Evolutionary conservation across 2,888 invertebrate species (phyloP).

Genomic region (Megaustenia siamemsis): DNA sequence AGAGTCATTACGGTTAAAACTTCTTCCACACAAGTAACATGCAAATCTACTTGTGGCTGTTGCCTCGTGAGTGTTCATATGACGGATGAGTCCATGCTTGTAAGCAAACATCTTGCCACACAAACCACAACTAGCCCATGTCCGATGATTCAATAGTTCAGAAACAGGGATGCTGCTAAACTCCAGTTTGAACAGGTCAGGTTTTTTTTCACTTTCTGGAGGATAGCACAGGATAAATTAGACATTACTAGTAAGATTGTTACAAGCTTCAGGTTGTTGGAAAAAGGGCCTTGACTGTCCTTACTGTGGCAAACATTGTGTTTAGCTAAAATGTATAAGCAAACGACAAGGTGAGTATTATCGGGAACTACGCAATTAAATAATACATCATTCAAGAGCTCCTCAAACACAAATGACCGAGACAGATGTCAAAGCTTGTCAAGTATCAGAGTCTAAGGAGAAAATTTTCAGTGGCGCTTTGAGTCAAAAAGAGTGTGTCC

Average conservation of each 20-base stretch:
- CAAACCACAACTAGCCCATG: conserved; percentile 38
- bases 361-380: no score
- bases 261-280: conserved; percentile 9
- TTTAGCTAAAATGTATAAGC: background rate
- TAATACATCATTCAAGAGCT: no score
- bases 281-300: conserved; percentile 1
- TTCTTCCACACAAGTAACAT: conserved; percentile 51
- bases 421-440: background rate
- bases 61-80: conserved; percentile 50
- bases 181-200: background rate
- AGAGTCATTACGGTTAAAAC: conserved; percentile 54
- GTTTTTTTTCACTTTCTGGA: conserved; percentile 6
- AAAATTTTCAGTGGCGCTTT: background rate
- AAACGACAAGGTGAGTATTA: background rate
- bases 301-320: background rate
- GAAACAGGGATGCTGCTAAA: conserved; percentile 18
- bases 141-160: conserved; percentile 13
- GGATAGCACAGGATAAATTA: conserved; percentile 12
- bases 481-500: background rate
- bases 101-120: conserved; percentile 51
- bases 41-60: conserved; percentile 48
- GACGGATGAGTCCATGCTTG: conserved; percentile 40
- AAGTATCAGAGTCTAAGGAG: background rate
- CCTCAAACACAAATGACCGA: background rate
- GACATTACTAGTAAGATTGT: background rate